Evolutionary conservation across 37 sponge, comb jelly and placozoan genomes (phyloP).

Genomic region (Sycon ciliatum): DNA sequence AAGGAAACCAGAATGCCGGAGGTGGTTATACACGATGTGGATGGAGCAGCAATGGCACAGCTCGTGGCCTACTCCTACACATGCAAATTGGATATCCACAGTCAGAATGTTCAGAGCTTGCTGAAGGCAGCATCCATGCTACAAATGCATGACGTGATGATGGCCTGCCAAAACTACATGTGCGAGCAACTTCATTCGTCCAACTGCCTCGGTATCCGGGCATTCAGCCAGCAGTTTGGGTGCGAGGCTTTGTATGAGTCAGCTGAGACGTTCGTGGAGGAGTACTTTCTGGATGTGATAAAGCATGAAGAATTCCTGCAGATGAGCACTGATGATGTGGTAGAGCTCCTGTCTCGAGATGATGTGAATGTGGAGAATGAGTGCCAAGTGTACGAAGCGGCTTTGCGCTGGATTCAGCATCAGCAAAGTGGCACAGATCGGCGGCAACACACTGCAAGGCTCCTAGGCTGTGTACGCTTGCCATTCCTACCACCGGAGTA

Average conservation of each 20-base stretch:
- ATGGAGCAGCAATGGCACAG: conserved; percentile 39
- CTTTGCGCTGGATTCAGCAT: conserved; percentile 46
- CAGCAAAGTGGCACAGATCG: conserved; percentile 12
- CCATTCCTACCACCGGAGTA: conserved; percentile 37
- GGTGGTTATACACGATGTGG: conserved; percentile 41
- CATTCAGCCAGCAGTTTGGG: conserved; percentile 60
- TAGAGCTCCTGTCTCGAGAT: conserved; percentile 42
- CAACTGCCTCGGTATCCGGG: conserved; percentile 65
- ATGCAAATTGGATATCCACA: conserved; percentile 33
- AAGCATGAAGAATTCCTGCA: conserved; percentile 58
- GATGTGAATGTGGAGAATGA: conserved; percentile 45
- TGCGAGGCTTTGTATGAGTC: conserved; percentile 35
- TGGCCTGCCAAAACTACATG: conserved; percentile 47
- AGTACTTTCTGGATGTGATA: conserved; percentile 53
- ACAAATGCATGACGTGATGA: conserved; percentile 42
- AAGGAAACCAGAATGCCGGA: conserved; percentile 35
- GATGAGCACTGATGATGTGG: conserved; percentile 30
- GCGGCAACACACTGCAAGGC: conserved; percentile 12
- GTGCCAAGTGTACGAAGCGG: conserved; percentile 54
- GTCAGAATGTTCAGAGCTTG: conserved; percentile 48
- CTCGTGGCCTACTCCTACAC: conserved; percentile 62
- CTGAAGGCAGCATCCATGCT: conserved; percentile 60
- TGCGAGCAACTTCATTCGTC: conserved; percentile 46
- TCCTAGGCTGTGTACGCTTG: conserved; percentile 43
- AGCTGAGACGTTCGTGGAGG: conserved; percentile 43